phyloP scores from a whole-genome alignment of 2,797 vertebrate species.

The Cyclopterus lumpus region DNA sequence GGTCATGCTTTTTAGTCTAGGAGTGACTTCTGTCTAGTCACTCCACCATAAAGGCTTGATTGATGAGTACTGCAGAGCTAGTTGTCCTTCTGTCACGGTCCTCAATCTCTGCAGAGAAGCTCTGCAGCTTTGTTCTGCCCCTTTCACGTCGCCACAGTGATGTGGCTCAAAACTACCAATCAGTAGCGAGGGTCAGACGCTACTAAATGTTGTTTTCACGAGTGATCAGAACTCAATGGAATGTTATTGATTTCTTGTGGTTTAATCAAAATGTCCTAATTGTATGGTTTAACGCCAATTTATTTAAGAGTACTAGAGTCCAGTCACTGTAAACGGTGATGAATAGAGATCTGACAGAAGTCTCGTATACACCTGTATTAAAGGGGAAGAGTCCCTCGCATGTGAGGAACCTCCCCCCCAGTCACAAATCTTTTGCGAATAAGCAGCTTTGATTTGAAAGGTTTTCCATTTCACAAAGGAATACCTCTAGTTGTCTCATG shows the following conservation, averaged over 20 bases:
- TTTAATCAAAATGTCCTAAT: neutral
- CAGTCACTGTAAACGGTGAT: neutral
- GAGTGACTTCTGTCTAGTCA: conserved; percentile 65
- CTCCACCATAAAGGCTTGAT: conserved; percentile 70
- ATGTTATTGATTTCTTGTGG: neutral
- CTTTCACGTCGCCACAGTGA: conserved; percentile 22
- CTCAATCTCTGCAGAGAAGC: conserved; percentile 49
- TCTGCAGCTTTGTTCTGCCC: conserved; percentile 45
- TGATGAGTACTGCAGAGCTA: conserved; percentile 68
- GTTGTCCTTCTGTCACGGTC: conserved; percentile 58
- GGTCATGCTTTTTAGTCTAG: conserved; percentile 65
- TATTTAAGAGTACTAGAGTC: neutral
- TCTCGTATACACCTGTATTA: neutral
- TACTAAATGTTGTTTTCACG: neutral
- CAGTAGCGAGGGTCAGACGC: neutral
- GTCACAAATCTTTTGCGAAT: neutral
- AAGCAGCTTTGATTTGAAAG: neutral
- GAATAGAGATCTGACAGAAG: neutral
- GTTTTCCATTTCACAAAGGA: conserved; percentile 1
- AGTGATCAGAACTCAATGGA: neutral
- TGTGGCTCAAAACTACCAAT: conserved; percentile 12
- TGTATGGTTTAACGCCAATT: neutral
- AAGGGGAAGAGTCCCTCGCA: neutral
- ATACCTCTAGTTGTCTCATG: neutral
- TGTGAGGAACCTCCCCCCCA: neutral